Percentiles rank a stretch among this genome's conserved stretches.
phyloP scores from a whole-genome alignment of 2,113 vertebrate genomes.

The Halcyon malimbica region DNA sequence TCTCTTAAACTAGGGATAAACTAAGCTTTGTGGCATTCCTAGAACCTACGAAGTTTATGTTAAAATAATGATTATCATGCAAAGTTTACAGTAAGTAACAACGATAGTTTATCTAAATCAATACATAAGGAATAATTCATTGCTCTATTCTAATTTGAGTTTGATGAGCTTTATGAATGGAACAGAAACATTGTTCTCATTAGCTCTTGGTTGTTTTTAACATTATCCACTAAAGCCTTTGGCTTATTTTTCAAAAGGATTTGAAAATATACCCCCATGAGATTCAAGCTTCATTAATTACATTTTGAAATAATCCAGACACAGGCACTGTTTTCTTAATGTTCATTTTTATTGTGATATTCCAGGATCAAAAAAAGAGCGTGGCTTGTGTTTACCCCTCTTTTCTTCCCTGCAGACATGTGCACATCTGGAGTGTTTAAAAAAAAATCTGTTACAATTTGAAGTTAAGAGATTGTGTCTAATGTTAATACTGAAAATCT shows the following conservation, averaged over 20 bases:
- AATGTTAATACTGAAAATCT: not conserved
- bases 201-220: not conserved
- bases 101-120: not conserved
- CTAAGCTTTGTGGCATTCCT: not conserved
- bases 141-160: not conserved
- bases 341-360: not conserved
- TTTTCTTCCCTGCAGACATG: not conserved
- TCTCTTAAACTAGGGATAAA: not conserved
- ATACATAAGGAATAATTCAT: not conserved
- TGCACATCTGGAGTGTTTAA: not conserved
- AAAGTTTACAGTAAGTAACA: not conserved
- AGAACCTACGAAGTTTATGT: not conserved
- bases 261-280: not conserved
- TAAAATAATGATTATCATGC: not conserved
- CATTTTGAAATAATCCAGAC: not conserved
- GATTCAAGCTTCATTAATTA: not conserved
- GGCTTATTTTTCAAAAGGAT: not conserved
- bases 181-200: not conserved
- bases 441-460: not conserved
- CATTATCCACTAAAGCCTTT: not conserved
- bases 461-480: not conserved
- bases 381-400: not conserved
- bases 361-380: not conserved
- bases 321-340: not conserved
- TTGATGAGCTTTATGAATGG: not conserved